Conservation (phyloP, 1,140 invertebrate genomes). For the Varroa destructor region DNA sequence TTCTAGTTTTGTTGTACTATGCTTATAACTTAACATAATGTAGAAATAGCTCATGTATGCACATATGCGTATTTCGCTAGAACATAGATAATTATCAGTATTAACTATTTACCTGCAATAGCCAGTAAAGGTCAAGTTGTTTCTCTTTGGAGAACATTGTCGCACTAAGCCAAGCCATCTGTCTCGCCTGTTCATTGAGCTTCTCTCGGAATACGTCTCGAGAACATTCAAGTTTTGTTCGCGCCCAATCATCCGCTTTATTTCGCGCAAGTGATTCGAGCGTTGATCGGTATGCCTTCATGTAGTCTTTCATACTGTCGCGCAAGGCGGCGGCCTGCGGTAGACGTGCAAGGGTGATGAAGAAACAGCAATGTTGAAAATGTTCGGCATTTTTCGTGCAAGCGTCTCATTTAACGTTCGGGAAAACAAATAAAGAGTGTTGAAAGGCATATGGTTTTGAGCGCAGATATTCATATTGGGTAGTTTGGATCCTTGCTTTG, state of each 20-base stretch:
- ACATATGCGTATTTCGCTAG: neutral
- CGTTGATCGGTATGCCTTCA: conserved; percentile 39
- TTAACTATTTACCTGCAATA: conserved; percentile 41
- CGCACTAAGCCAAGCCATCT: conserved; percentile 51
- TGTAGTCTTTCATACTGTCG: conserved; percentile 49
- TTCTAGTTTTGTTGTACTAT: too few relatives aligned
- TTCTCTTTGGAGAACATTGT: conserved; percentile 42
- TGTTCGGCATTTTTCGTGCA: neutral
- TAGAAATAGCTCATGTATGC: too few relatives aligned
- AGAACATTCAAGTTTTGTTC: conserved; percentile 43
- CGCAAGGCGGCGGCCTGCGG: conserved; percentile 43
- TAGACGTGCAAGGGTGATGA: conserved; percentile 7
- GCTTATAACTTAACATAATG: too few relatives aligned
- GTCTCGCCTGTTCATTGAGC: conserved; percentile 46
- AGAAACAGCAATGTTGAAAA: neutral
- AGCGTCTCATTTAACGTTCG: neutral
- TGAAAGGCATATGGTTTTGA: neutral
- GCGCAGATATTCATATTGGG: neutral
- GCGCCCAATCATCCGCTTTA: conserved; percentile 39
- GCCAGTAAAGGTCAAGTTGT: conserved; percentile 48
- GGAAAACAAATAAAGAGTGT: conserved; percentile 28
- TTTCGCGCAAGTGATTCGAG: conserved; percentile 39
- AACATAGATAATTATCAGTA: neutral
- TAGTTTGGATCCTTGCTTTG: too few relatives aligned
- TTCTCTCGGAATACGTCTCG: conserved; percentile 47